Base-by-base conservation (phyloP, 92 coral and sea anemone species). In the Phenganax marumi region DNA sequence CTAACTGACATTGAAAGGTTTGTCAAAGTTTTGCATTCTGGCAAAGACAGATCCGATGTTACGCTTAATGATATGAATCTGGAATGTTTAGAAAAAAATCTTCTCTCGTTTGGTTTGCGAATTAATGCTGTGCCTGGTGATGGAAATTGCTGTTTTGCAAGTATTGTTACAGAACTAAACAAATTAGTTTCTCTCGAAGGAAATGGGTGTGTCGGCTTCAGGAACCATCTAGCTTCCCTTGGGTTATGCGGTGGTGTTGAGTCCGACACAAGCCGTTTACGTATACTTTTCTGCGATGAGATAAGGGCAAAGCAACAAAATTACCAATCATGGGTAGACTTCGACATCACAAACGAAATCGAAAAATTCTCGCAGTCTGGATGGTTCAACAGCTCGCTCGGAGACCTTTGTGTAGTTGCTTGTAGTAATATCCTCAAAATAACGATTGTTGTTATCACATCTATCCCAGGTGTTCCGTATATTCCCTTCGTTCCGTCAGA, bases 311-410 rank as follows among this genome's bases (percentile, higher is more conserved):
- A 80, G 26, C 39, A 63, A 47, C 61, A 66, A 13, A 86, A 33
- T 23, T 86, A 86, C 61, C 23, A 46, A 46, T 10, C 18, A 12
- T 85, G 84, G 80, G 82, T 86, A 2, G 90, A 86, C 26, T 82
- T 74, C 48, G 79, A 82, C 62, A 54, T 86, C 12, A 24, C 43
- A 57, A 58, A 58, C 13, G 91, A 85, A 88, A 24, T 86, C 18
- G 62, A 70, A 24, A 66, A 68, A 56, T 88, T 88, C 68, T 88
- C 86, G 16, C 22, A 65, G 46, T 52, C 72, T 13, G 91, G 91
- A 60, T 88, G 89, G 89, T 88, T 85, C 65, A 73, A 85, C 68
- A 85, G 91, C 76, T 76, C 84, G 10, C 82, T 88, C 48, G 91
- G 91, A 22, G 88, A 88, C 68, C 84, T 84, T 73, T 84, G 88